phyloP scores from a whole-genome alignment of 2,797 vertebrate genomes.

The Halcyon badia region DNA sequence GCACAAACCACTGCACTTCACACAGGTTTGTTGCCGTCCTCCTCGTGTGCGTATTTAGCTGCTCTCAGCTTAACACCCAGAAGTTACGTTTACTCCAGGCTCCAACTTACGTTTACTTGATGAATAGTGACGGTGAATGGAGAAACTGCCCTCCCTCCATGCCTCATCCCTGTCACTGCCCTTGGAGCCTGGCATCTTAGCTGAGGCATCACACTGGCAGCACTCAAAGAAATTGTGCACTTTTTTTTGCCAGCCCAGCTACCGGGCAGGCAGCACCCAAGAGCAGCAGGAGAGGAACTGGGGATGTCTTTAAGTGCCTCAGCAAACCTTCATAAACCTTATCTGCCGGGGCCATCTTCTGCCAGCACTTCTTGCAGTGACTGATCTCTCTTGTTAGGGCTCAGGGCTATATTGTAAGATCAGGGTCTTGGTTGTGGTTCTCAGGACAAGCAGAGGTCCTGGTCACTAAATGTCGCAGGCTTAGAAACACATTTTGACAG shows the following conservation, averaged over 20 bases:
- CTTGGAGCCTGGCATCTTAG: background rate
- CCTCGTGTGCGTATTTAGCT: accelerated
- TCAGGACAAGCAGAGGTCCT: background rate
- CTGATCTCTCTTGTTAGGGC: background rate
- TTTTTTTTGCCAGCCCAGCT: background rate
- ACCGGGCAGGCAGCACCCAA: background rate
- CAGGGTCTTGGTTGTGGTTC: accelerated
- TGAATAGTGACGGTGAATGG: background rate
- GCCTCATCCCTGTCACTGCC: background rate
- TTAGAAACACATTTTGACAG: background rate
- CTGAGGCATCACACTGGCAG: background rate
- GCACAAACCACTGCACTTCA: background rate
- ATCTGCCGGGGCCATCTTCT: background rate
- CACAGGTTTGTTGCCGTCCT: accelerated
- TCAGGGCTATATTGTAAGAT: background rate
- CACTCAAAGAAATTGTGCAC: accelerated
- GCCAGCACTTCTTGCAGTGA: accelerated
- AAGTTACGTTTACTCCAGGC: background rate
- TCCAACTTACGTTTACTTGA: background rate
- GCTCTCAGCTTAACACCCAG: background rate
- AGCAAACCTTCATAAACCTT: background rate
- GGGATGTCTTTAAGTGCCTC: background rate
- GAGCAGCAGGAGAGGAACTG: background rate
- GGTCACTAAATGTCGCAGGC: background rate
- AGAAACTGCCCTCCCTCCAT: background rate